phyloP scores from a whole-genome alignment of 2,797 vertebrate species.

The Neosilurus hyrtlii region DNA sequence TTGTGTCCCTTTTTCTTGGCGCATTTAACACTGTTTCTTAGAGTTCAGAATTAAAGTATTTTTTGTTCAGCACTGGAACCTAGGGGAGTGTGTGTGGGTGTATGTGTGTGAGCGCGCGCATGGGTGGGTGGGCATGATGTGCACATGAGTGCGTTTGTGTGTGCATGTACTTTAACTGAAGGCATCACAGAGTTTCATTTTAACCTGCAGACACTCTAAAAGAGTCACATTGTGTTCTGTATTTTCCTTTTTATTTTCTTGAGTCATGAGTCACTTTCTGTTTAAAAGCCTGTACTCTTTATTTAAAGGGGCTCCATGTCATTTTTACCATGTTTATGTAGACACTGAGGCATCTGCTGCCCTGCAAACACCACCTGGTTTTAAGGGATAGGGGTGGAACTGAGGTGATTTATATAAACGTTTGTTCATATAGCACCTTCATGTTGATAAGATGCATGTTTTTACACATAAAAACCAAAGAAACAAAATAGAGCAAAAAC shows the following conservation, averaged over 20 bases:
- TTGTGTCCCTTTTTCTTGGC: slow-evolving; percentile 52
- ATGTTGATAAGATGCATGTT: too few relatives aligned
- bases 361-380: not conserved
- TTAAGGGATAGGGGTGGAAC: not conserved
- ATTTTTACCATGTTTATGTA: not conserved
- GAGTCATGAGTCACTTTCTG: not conserved
- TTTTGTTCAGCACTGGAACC: not conserved
- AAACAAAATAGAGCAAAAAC: not conserved
- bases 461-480: too few relatives aligned
- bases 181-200: not conserved
- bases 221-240: not conserved
- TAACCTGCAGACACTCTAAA: not conserved
- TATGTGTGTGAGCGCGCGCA: not conserved
- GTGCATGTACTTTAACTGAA: not conserved
- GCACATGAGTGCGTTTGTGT: not conserved
- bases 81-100: not conserved
- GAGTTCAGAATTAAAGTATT: not conserved
- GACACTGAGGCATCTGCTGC: not conserved
- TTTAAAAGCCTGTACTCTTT: not conserved
- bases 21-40: not conserved
- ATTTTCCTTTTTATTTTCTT: not conserved
- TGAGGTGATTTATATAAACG: not conserved
- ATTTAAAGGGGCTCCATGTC: not conserved
- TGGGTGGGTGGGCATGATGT: slow-evolving; percentile 1
- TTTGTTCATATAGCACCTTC: not conserved